Conservation (phyloP, 2,113 vertebrate genomes). For the Balaeniceps rex region DNA sequence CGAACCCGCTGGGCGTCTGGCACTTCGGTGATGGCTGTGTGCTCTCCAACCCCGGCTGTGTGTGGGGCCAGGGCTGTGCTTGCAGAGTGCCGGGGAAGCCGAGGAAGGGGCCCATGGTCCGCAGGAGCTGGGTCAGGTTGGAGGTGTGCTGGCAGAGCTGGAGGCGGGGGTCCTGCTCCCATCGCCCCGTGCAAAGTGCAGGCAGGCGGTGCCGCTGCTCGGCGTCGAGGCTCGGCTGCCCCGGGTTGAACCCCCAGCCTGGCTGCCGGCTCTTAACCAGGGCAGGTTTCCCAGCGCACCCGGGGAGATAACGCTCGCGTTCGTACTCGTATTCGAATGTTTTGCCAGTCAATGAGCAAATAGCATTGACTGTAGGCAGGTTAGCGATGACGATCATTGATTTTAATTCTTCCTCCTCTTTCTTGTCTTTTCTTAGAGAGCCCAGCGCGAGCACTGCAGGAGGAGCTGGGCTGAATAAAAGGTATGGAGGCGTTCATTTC, state of each 20-base stretch:
- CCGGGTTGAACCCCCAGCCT: background rate
- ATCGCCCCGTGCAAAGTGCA: background rate
- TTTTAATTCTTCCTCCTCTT: slow-evolving; percentile 51
- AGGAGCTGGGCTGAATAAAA: slow-evolving; percentile 67
- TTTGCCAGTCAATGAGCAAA: background rate
- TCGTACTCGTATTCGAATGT: rapidly evolving
- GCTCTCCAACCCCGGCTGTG: background rate
- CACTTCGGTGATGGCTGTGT: rapidly evolving
- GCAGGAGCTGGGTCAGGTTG: background rate
- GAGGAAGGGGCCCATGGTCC: rapidly evolving
- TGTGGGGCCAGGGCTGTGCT: rapidly evolving
- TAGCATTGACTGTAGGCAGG: background rate
- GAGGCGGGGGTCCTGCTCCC: rapidly evolving
- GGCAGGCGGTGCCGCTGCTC: background rate
- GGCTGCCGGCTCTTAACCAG: background rate
- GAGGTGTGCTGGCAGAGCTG: background rate
- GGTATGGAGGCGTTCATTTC: slow-evolving; percentile 36
- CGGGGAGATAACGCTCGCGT: rapidly evolving
- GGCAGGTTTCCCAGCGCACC: background rate
- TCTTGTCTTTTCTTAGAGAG: slow-evolving; percentile 55
- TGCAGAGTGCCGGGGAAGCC: background rate
- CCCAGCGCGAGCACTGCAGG: slow-evolving; percentile 15
- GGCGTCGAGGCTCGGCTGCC: rapidly evolving
- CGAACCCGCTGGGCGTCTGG: no score
- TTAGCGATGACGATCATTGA: background rate